Conservation (phyloP, 2,113 vertebrate species). For the Amazona guildingii region DNA sequence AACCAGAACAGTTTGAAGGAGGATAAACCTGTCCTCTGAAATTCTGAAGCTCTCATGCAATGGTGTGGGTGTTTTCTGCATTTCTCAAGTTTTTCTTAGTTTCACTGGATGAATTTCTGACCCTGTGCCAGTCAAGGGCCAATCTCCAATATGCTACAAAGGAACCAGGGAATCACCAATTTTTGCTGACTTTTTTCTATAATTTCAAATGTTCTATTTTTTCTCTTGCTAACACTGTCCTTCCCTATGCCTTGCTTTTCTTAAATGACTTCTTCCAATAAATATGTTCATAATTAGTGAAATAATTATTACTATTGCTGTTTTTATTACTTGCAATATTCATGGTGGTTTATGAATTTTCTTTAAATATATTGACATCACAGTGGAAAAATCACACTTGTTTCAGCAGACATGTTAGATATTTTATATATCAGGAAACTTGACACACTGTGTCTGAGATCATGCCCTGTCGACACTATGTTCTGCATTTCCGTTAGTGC, state of each 20-base stretch:
- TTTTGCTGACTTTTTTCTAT: not conserved
- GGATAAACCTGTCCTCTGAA: not conserved
- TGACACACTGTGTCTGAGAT: not conserved
- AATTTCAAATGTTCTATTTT: not conserved
- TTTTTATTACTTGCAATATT: not conserved
- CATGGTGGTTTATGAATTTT: not conserved
- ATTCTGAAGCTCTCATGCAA: not conserved
- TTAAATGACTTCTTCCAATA: not conserved
- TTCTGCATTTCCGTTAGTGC: not conserved
- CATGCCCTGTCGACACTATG: not conserved
- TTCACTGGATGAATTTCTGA: not conserved
- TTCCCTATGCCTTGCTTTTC: not conserved
- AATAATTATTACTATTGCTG: not conserved
- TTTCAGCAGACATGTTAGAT: not conserved
- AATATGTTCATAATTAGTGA: not conserved
- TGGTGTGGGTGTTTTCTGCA: not conserved
- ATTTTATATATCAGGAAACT: not conserved
- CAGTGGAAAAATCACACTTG: not conserved
- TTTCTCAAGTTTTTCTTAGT: not conserved
- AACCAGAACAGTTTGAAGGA: not conserved
- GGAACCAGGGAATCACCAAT: not conserved
- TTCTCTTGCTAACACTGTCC: not conserved
- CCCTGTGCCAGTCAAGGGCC: not conserved
- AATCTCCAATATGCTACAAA: not conserved
- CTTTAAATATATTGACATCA: not conserved